Conservation (phyloP, 2,888 invertebrate genomes). For the Sericinus montela region DNA sequence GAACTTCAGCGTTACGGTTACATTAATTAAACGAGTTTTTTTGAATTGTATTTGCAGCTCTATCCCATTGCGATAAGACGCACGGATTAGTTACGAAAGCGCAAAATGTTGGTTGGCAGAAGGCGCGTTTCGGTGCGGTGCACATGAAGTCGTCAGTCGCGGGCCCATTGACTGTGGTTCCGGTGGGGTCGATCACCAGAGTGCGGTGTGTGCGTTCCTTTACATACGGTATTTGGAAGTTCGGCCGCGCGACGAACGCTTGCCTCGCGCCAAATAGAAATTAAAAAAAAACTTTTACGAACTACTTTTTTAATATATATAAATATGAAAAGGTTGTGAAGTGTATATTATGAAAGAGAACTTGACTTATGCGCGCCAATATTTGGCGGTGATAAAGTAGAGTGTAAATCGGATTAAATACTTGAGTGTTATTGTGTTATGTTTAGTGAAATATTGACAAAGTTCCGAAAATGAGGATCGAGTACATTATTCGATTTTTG, state of each 20-base stretch:
- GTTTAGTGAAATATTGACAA: slow-evolving; percentile 24
- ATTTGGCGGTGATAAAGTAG: slow-evolving; percentile 35
- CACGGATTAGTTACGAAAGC: not conserved
- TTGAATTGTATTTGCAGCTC: slow-evolving; percentile 22
- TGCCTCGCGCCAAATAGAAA: slow-evolving; percentile 51
- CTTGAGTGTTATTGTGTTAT: slow-evolving; percentile 24
- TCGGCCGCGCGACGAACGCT: slow-evolving; percentile 44
- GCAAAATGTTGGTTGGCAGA: slow-evolving; percentile 38
- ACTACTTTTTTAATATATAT: slow-evolving; percentile 10
- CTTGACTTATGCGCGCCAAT: slow-evolving; percentile 30
- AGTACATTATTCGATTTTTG: slow-evolving; percentile 48
- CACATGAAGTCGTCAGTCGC: slow-evolving; percentile 72
- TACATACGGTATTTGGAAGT: slow-evolving; percentile 39
- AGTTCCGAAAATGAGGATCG: slow-evolving; percentile 53
- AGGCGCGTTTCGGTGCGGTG: slow-evolving; percentile 71
- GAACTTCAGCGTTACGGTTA: slow-evolving; percentile 46
- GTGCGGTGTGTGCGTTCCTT: slow-evolving; percentile 55
- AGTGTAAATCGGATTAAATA: slow-evolving; percentile 20
- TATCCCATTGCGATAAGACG: slow-evolving; percentile 15
- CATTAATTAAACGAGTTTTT: slow-evolving; percentile 23
- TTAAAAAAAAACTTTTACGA: slow-evolving; percentile 12
- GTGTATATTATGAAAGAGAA: slow-evolving; percentile 30
- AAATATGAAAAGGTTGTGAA: slow-evolving; percentile 20
- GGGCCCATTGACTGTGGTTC: slow-evolving; percentile 76
- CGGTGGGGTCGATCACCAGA: slow-evolving; percentile 78